These are phyloP conservation scores for Trissoscelio sp. DNA, from an alignment of 2,888 invertebrate species.

Conservation along the genomic window DNA sequence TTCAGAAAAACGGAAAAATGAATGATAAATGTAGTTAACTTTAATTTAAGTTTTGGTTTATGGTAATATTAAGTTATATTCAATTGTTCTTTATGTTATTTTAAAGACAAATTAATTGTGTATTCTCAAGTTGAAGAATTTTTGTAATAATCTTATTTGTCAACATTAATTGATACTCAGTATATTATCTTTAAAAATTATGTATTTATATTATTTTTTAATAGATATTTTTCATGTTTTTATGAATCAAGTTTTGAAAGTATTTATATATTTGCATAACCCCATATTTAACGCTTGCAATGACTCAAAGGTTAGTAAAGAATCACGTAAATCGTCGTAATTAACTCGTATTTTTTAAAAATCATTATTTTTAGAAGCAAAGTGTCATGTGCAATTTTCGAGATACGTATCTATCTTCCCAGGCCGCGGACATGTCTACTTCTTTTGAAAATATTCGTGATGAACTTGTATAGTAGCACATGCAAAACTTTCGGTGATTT, in stretches of 20 bases:
- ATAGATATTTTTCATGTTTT: background rate
- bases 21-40: background rate
- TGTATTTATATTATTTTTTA: background rate
- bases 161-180: too few species aligned
- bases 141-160: too few species aligned
- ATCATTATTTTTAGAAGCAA: slow-evolving; percentile 26
- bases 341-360: slow-evolving; percentile 20
- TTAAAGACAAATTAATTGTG: too few species aligned
- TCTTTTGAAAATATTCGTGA: slow-evolving; percentile 9
- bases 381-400: slow-evolving; percentile 57
- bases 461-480: too few species aligned
- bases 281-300: slow-evolving; percentile 1
- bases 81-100: background rate
- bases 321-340: slow-evolving; percentile 4
- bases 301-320: slow-evolving; percentile 6
- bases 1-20: background rate
- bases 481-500: background rate
- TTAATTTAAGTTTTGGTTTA: too few species aligned
- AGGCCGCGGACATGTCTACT: slow-evolving; percentile 33
- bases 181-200: too few species aligned
- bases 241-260: background rate
- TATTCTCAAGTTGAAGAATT: too few species aligned
- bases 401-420: slow-evolving; percentile 63
- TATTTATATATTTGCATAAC: background rate
- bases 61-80: background rate